Conservation (phyloP, 1,140 invertebrate species). For the Neoseiulus cucumeris region DNA sequence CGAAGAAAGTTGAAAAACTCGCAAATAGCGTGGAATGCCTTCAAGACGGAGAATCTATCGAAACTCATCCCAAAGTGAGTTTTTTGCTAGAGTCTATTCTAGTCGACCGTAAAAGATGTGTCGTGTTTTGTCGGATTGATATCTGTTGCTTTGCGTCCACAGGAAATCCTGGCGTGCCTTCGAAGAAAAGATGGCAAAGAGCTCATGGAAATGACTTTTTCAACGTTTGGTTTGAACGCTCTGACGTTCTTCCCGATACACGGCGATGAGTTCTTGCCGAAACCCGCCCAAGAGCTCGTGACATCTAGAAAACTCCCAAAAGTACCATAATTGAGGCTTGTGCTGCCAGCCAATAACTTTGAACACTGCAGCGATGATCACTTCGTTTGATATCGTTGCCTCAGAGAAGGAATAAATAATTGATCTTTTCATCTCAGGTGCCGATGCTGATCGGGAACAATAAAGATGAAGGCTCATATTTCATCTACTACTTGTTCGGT, state of each 20-base stretch:
- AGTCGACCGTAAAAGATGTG: neutral
- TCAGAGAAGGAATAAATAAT: neutral
- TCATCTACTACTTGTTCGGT: constrained; percentile 4
- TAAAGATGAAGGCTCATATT: constrained; percentile 4
- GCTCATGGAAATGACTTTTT: neutral
- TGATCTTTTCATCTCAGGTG: neutral
- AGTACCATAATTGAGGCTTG: neutral
- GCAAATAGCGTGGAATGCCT: neutral
- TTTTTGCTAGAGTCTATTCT: neutral
- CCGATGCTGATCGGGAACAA: neutral
- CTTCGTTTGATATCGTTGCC: too few species aligned
- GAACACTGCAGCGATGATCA: too few species aligned
- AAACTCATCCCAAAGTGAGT: neutral
- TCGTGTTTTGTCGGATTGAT: neutral
- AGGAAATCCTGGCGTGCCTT: neutral
- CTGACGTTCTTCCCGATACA: constrained; percentile 1
- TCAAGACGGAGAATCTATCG: neutral
- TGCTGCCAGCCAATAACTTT: too few species aligned
- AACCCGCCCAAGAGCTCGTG: neutral
- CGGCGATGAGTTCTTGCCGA: neutral
- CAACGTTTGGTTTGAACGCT: neutral
- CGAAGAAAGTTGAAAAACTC: constrained; percentile 1
- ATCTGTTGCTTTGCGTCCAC: neutral
- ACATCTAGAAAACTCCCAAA: neutral
- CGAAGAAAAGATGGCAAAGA: neutral